Evolutionary conservation across 2,797 vertebrate genomes (phyloP).

Genomic region (Todus mexicanus): DNA sequence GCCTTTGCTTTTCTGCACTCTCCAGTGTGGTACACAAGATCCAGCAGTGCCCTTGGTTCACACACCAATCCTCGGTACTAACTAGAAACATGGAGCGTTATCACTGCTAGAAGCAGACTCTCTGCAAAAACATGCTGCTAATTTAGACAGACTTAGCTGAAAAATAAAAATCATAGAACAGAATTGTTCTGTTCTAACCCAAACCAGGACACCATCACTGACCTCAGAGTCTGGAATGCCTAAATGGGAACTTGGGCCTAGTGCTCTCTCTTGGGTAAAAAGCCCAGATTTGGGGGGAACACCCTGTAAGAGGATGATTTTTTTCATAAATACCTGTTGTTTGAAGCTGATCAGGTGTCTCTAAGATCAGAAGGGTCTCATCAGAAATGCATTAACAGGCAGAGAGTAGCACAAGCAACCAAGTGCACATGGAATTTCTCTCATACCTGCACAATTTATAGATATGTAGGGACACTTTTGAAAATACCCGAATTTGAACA

Average conservation of each 20-base stretch:
- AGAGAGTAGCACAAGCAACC: not conserved
- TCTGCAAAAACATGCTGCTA: no score
- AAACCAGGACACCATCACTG: no score
- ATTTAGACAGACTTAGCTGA: no score
- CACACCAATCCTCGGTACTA: no score
- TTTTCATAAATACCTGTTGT: not conserved
- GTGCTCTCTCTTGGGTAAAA: not conserved
- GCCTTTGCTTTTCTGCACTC: no score
- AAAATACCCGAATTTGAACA: not conserved
- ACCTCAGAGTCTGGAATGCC: not conserved
- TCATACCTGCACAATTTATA: not conserved
- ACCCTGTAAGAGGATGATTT: not conserved
- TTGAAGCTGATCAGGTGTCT: not conserved
- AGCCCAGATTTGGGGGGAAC: not conserved
- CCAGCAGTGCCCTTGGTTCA: no score
- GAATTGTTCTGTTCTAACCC: no score
- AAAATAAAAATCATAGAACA: no score
- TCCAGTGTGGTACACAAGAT: no score
- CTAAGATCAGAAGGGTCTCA: not conserved
- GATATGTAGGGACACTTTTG: not conserved
- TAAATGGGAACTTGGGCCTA: not conserved
- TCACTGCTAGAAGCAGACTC: no score
- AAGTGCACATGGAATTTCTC: fast-evolving
- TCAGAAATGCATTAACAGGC: not conserved
- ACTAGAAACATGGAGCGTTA: no score